Evolutionary conservation across 2,113 vertebrate species (phyloP).

Genomic region (Caloenas nicobarica): DNA sequence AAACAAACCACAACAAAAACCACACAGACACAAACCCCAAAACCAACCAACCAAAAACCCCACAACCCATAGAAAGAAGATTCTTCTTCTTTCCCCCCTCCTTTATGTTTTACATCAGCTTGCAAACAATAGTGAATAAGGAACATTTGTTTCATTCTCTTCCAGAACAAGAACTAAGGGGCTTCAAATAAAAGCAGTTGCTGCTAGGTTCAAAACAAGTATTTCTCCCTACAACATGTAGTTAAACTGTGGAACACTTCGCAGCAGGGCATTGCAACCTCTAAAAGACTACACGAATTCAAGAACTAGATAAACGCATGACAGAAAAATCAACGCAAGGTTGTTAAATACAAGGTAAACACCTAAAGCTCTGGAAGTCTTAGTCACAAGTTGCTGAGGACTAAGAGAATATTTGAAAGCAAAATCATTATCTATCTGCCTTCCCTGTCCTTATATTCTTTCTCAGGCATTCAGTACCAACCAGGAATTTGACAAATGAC

Average conservation of each 20-base stretch:
- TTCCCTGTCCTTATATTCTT: neutral
- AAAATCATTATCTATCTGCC: neutral
- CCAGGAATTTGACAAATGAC: neutral
- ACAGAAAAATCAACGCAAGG: neutral
- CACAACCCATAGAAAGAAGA: neutral
- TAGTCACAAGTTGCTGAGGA: neutral
- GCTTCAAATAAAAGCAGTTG: neutral
- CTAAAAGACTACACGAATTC: neutral
- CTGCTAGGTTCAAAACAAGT: rapidly evolving
- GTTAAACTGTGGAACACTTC: neutral
- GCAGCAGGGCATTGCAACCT: neutral
- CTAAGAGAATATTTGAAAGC: neutral
- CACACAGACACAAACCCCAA: neutral
- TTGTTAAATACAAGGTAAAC: neutral
- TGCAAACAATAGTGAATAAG: neutral
- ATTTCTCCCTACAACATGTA: neutral
- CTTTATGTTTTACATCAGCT: neutral
- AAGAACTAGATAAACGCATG: neutral
- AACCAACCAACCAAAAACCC: neutral
- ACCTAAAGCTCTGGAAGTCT: neutral
- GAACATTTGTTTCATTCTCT: neutral
- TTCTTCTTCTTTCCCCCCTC: neutral
- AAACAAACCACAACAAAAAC: too few relatives aligned
- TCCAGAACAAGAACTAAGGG: neutral
- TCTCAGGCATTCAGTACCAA: neutral